Evolutionary conservation across 2,888 invertebrate genomes (phyloP), one percentile per base, ranked within the genome.

Genomic region (Paralinhomoeus sp.): DNA sequence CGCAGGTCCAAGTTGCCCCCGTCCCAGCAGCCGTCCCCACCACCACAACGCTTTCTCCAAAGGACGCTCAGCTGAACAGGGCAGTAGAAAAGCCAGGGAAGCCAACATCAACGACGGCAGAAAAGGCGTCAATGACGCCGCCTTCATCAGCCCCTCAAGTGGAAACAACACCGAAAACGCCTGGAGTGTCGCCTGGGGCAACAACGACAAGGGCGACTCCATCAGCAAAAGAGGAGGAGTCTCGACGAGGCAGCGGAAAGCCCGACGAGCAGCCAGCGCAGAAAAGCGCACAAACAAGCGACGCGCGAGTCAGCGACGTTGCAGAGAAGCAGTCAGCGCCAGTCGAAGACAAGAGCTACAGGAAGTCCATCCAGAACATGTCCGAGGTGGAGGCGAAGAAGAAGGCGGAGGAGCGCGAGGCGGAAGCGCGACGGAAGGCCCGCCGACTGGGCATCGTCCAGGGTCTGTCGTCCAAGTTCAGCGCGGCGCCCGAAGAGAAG

Each of bases 351-450:
- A 42, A 42, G n/a, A 24, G 22, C 18, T 42, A 24, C 24, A 5
- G 42, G 7, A 42, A 42, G 27, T 42, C 42, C 23, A 20, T 37
- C 3, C 20, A 18, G 23, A 42, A 42, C 20, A 42, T 42, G 42
- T 9, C 35, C 5, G 23, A 13, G 13, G 35, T 5, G n/a, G 42
- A 42, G 24, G 42, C 42, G 7, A 23, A 13, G 9, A 12, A 35
- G 17, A 21, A 42, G 17, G 12, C 9, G 31, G 24, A 41, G 27
- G 15, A 33, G 23, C 23, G 27, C n/a, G 36, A 42, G 3, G 42
- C 3, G 13, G 36, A 42, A 12, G 42, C 23, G 18, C 21, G 22
- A 23, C 5, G 23, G 35, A 34, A 35, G 31, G 42, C 42, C 3
- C 37, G 42, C 37, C 18, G 36, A 33, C 35, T 42, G 12, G 42